Evolutionary conservation across 2,113 vertebrate genomes (phyloP).

Genomic region (Setophaga kirtlandii): DNA sequence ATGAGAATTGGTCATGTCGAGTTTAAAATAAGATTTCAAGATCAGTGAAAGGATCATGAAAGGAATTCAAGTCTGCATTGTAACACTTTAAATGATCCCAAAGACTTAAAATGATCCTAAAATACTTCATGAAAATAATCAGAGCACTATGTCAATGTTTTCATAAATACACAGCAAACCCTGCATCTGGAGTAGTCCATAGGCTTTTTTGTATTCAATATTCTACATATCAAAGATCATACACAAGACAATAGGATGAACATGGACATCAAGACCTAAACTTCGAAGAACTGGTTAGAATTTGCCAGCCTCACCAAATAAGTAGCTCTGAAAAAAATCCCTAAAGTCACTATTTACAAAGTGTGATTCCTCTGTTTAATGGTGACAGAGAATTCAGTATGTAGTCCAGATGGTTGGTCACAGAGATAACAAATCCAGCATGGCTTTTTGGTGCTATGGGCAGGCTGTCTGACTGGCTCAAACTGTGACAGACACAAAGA

Average conservation of each 20-base stretch:
- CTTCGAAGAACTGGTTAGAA: neutral
- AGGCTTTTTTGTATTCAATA: neutral
- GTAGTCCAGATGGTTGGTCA: slow-evolving; percentile 7
- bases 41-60: neutral
- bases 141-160: neutral
- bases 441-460: slow-evolving; percentile 4
- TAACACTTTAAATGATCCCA: neutral
- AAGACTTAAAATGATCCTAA: neutral
- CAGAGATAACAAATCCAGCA: slow-evolving; percentile 17
- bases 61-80: neutral
- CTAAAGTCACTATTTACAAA: slow-evolving; percentile 17
- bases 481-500: neutral
- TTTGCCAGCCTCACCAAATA: neutral
- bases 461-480: slow-evolving; percentile 21
- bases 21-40: neutral
- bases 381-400: slow-evolving; percentile 39
- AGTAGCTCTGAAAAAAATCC: neutral
- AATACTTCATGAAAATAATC: neutral
- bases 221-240: neutral
- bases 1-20: neutral
- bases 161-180: neutral
- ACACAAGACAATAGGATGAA: neutral
- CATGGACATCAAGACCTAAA: neutral
- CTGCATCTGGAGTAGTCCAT: neutral
- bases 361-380: slow-evolving; percentile 49